A percentile compares a stretch with the other conserved stretches of the same genome.
phyloP scores from a whole-genome alignment of 2,113 vertebrate species.

The Grantiella picta region DNA sequence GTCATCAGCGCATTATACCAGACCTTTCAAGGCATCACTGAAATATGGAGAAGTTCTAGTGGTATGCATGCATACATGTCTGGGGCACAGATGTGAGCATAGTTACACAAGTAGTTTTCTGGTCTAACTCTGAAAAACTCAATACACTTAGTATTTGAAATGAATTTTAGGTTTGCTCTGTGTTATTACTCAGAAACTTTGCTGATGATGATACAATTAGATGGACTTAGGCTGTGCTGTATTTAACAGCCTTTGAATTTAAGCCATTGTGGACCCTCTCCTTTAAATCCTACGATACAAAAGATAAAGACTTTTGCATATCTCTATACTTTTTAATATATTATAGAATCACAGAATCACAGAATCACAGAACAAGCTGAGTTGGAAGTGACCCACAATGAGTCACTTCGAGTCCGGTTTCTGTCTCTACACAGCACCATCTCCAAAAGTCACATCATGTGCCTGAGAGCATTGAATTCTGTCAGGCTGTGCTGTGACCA shows the following conservation, averaged over 20 bases:
- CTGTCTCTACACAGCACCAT: no score
- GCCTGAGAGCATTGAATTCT: no score
- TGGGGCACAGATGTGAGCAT: background rate
- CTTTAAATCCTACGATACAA: background rate
- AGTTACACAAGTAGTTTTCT: background rate
- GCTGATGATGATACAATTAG: background rate
- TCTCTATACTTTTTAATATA: background rate
- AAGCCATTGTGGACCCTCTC: background rate
- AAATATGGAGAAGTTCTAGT: background rate
- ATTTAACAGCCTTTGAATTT: background rate
- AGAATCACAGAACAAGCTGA: background rate
- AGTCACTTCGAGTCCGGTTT: background rate
- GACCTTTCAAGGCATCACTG: background rate
- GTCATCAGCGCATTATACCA: background rate
- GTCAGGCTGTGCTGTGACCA: background rate
- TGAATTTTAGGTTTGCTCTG: background rate
- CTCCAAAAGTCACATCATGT: background rate
- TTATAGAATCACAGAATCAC: background rate
- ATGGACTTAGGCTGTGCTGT: background rate
- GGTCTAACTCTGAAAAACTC: background rate
- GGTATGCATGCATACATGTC: rapidly evolving
- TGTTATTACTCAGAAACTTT: background rate
- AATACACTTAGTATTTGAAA: background rate
- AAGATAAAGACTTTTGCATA: background rate
- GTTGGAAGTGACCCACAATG: no score